These are phyloP conservation scores for Lepus americanus DNA, from an alignment of 2,113 vertebrate species.

Conservation along the genomic window DNA sequence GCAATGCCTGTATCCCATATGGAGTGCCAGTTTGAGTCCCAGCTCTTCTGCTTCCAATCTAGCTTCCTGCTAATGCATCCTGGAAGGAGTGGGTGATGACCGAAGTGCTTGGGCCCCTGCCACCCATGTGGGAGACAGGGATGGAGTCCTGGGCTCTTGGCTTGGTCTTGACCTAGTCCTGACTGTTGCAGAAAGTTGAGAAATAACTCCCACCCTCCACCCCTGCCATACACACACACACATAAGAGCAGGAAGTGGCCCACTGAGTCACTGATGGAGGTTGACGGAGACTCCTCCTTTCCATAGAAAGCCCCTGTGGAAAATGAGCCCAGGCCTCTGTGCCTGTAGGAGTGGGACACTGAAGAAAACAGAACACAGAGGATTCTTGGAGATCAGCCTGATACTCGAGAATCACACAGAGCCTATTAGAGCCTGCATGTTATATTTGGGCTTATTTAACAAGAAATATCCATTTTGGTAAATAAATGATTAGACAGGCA, in stretches of 20 bases:
- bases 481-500: neutral
- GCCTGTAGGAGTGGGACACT: neutral
- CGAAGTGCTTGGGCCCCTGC: no score
- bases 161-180: no score
- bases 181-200: no score
- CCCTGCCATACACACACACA: neutral
- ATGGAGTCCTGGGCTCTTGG: no score
- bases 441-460: constrained; percentile 6
- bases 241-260: neutral
- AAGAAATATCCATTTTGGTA: neutral
- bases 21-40: no score
- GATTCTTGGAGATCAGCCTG: neutral
- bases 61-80: no score
- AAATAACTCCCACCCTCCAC: no score
- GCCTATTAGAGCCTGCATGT: neutral
- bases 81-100: no score
- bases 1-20: no score
- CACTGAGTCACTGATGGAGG: neutral
- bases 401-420: neutral
- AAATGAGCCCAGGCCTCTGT: neutral
- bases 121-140: no score
- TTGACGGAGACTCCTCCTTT: neutral
- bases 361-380: neutral
- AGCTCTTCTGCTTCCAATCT: no score
- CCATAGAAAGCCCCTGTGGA: neutral